phyloP scores from a whole-genome alignment of 2,797 vertebrate genomes.

The Scolopax bukidnonensis region DNA sequence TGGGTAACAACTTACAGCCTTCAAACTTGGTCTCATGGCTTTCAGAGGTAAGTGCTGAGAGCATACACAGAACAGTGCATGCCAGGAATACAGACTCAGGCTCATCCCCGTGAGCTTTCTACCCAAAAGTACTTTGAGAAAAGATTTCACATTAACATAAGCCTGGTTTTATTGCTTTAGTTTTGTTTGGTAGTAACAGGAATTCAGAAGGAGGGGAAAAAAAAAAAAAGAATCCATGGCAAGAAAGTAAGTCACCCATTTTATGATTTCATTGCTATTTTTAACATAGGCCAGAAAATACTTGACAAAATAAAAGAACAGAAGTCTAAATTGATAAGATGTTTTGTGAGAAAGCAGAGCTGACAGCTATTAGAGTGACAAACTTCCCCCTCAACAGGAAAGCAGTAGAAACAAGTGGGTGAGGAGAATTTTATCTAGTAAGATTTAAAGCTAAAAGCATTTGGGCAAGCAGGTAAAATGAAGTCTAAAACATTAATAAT shows the following conservation, averaged over 20 bases:
- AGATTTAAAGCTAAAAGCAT: not conserved
- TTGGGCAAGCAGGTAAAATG: not conserved
- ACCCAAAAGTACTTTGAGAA: not conserved
- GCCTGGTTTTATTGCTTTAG: not conserved
- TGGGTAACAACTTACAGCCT: not conserved
- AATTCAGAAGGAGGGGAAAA: not conserved
- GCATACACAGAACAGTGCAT: not conserved
- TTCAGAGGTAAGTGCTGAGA: not conserved
- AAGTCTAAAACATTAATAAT: not conserved
- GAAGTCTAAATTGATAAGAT: not conserved
- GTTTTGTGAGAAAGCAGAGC: not conserved
- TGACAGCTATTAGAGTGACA: not conserved
- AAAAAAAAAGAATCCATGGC: not conserved
- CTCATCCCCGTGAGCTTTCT: not conserved
- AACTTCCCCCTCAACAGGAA: not conserved
- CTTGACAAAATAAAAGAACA: not conserved
- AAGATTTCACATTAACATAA: not conserved
- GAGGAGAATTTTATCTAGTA: not conserved
- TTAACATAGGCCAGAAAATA: not conserved
- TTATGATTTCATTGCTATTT: not conserved
- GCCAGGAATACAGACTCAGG: not conserved
- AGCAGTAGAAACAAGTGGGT: not conserved
- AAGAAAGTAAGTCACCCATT: not conserved
- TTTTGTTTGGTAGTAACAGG: not conserved
- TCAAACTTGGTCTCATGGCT: not conserved